phyloP scores from a whole-genome alignment of 2,888 invertebrate genomes.

The Proisotoma minuta region DNA sequence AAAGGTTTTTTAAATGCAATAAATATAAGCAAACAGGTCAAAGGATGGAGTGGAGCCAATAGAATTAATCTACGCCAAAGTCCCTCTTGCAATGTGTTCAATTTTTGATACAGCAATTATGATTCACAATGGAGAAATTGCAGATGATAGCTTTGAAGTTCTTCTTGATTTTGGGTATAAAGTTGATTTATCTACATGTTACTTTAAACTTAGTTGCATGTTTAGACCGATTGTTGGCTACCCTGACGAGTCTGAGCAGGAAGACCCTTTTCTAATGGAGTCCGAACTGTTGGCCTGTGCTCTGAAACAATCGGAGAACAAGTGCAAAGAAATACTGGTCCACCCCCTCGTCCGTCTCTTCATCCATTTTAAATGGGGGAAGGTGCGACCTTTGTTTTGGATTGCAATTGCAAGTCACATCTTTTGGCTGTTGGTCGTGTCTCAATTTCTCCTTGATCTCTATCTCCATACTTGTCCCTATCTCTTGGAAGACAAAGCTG shows the following conservation, averaged over 20 bases:
- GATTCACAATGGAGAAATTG: slow-evolving; percentile 20
- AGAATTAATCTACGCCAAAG: slow-evolving; percentile 29
- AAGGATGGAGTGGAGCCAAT: slow-evolving; percentile 22
- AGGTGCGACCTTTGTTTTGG: slow-evolving; percentile 28
- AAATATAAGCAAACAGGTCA: slow-evolving; percentile 12
- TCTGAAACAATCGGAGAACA: slow-evolving; percentile 23
- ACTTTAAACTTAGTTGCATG: background rate
- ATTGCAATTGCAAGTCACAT: slow-evolving; percentile 29
- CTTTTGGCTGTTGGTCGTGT: slow-evolving; percentile 32
- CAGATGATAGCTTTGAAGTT: slow-evolving; percentile 26
- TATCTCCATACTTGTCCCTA: slow-evolving; percentile 33
- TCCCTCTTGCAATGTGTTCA: slow-evolving; percentile 29
- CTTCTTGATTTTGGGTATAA: slow-evolving; percentile 33
- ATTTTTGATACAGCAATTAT: slow-evolving; percentile 25
- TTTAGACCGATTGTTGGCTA: slow-evolving; percentile 30
- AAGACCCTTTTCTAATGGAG: slow-evolving; percentile 13
- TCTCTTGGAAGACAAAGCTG: background rate
- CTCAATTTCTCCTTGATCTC: slow-evolving; percentile 26
- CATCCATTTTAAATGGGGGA: slow-evolving; percentile 32
- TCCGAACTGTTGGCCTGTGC: slow-evolving; percentile 28
- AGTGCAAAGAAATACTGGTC: slow-evolving; percentile 23
- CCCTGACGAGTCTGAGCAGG: background rate
- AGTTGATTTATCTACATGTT: background rate
- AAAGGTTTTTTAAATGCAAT: background rate
- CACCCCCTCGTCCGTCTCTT: slow-evolving; percentile 38